Evolutionary conservation across 2,113 vertebrate genomes (phyloP), one percentile per base, ranked within the genome.

Genomic region (Ictalurus furcatus): DNA sequence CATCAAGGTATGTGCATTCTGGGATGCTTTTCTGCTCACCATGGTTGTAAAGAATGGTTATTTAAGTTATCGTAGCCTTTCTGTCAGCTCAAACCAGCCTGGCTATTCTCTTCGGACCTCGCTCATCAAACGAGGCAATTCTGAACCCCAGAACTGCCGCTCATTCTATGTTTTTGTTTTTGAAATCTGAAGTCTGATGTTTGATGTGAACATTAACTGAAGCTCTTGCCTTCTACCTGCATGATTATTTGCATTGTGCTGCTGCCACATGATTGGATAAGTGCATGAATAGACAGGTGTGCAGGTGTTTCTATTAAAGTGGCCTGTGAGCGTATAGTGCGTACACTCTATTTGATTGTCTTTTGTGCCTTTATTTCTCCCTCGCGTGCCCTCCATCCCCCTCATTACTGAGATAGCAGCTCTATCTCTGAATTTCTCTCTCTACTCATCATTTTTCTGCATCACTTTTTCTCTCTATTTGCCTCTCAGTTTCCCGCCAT

Each of bases 401-500:
- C 19, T n/a, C 11, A 28, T 67, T n/a, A 67, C 65, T 4, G 12
- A 71, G 69, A 71, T 34, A 67, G 12, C 65, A 16, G 5, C 67
- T 12, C 17, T 23, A 76, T 89, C 92, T 82, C 28, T 58, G 17
- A 79, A 44, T 78, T 56, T 74, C 34, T 58, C 87, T 73, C 9
- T 40, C 30, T 74, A 54, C 13, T 54, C 28, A 16, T 54, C 14
- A 16, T 79, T 81, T 81, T 23, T 59, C 21, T 59, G 28, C 8
- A 30, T 85, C 58, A 34, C 28, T 61, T 30, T 76, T 23, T 67
- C 63, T 85, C 25, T 85, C 56, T 88, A 40, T 85, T 30, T 87
- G 17, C 74, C 17, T 44, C 17, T 73, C 78, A 3, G 12, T 63
- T 80, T 89, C 56, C 25, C 85, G 40, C 87, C 74, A 91, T 85